A percentile compares a stretch with the other conserved stretches of the same genome.
Conservation (phyloP, 2,888 invertebrate species). For the Mantis religiosa region DNA sequence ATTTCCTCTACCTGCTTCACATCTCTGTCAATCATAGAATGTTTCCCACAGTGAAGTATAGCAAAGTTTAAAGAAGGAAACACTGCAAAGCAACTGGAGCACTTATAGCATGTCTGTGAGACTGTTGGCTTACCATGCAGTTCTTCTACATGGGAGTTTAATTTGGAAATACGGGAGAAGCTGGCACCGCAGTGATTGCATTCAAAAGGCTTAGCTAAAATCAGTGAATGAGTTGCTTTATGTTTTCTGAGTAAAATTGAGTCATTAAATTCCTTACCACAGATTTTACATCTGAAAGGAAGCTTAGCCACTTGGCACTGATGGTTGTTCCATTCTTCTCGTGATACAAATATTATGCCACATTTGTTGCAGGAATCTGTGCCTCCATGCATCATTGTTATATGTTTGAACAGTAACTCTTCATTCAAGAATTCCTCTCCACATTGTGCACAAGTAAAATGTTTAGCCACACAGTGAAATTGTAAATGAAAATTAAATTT, state of each 20-base stretch:
- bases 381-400: not conserved
- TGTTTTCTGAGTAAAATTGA: not conserved
- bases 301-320: not conserved
- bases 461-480: not conserved
- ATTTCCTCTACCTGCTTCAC: not conserved
- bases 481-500: conserved; percentile 4
- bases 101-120: not conserved
- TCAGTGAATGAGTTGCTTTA: not conserved
- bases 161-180: not conserved
- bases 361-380: not conserved
- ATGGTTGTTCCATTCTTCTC: not conserved
- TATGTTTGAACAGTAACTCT: not conserved
- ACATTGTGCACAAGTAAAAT: not conserved
- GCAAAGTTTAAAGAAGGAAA: not conserved
- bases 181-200: not conserved
- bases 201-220: not conserved
- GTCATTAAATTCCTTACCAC: not conserved
- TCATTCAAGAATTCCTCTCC: not conserved
- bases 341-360: not conserved
- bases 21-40: not conserved
- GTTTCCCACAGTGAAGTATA: not conserved
- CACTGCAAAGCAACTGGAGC: not conserved
- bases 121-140: not conserved
- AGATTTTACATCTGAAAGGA: conserved; percentile 3
- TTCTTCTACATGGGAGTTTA: not conserved